These are phyloP conservation scores for Dasyornis broadbenti DNA, from an alignment of 2,113 vertebrate genomes.

Conservation along the genomic window DNA sequence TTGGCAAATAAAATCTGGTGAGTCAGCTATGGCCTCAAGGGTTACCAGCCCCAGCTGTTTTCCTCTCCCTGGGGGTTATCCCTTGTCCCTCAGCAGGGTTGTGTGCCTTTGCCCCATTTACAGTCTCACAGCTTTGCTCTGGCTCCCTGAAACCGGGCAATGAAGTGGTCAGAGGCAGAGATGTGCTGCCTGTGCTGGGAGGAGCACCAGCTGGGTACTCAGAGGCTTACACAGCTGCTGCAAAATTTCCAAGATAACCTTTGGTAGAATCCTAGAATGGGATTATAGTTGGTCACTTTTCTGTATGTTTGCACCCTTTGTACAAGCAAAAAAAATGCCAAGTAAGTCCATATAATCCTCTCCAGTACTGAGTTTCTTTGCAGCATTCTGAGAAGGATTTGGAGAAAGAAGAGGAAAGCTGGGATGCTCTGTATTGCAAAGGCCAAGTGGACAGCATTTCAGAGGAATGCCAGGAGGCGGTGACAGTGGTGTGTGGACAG, in stretches of 20 bases:
- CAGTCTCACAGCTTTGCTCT: background rate
- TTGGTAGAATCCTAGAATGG: background rate
- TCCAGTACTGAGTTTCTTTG: background rate
- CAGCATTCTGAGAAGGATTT: background rate
- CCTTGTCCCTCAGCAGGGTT: background rate
- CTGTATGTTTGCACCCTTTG: background rate
- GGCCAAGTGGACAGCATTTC: background rate
- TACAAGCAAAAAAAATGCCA: background rate
- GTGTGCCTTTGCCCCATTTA: background rate
- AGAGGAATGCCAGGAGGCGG: background rate
- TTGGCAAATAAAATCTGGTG: background rate
- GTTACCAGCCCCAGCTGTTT: background rate
- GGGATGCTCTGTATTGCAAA: background rate
- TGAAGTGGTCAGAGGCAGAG: background rate
- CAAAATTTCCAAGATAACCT: background rate
- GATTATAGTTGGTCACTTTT: background rate
- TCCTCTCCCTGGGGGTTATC: background rate
- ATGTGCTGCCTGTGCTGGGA: background rate
- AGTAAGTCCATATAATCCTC: background rate
- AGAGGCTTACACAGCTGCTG: background rate
- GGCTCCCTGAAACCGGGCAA: rapidly evolving
- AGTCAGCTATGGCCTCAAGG: background rate
- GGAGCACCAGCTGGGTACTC: background rate
- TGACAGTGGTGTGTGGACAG: background rate
- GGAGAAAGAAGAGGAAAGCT: background rate